These are phyloP conservation scores for Vandiemenella viatica DNA, from an alignment of 2,888 invertebrate species.

Conservation along the genomic window DNA sequence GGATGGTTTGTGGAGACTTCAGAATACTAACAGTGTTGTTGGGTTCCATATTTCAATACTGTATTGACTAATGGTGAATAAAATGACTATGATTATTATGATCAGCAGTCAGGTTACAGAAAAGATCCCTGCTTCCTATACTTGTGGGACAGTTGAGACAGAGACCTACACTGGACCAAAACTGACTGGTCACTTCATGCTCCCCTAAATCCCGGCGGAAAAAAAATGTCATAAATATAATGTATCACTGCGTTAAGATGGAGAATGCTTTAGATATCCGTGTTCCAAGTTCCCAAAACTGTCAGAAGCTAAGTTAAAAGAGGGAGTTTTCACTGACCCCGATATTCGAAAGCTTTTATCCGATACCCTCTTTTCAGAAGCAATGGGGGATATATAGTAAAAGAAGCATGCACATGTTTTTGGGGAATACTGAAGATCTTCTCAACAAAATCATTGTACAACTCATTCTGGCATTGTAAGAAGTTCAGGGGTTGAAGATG, in stretches of 20 bases:
- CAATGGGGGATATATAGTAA: background rate
- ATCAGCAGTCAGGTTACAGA: constrained; percentile 20
- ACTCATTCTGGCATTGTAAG: background rate
- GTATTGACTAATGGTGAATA: too few relatives aligned
- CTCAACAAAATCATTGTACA: background rate
- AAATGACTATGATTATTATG: too few relatives aligned
- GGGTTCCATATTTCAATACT: too few relatives aligned
- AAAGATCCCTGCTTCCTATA: constrained; percentile 19
- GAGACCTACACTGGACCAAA: constrained; percentile 18
- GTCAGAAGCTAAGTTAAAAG: constrained; percentile 11
- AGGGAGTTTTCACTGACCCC: constrained; percentile 6
- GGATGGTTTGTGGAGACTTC: background rate
- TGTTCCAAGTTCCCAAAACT: constrained; percentile 5
- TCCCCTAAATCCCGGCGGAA: constrained; percentile 7
- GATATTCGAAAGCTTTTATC: background rate
- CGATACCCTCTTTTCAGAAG: background rate
- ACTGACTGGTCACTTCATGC: constrained; percentile 16
- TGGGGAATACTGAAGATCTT: background rate
- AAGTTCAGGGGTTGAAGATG: background rate
- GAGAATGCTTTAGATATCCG: constrained; percentile 7
- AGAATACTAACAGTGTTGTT: constrained; percentile 15
- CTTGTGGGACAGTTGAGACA: constrained; percentile 14
- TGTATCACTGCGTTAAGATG: constrained; percentile 1
- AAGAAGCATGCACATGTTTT: background rate
- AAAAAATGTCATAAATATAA: constrained; percentile 7